Evolutionary conservation across 2,888 invertebrate genomes (phyloP), one percentile per base, ranked within the genome.

Genomic region (Cantharis rustica): DNA sequence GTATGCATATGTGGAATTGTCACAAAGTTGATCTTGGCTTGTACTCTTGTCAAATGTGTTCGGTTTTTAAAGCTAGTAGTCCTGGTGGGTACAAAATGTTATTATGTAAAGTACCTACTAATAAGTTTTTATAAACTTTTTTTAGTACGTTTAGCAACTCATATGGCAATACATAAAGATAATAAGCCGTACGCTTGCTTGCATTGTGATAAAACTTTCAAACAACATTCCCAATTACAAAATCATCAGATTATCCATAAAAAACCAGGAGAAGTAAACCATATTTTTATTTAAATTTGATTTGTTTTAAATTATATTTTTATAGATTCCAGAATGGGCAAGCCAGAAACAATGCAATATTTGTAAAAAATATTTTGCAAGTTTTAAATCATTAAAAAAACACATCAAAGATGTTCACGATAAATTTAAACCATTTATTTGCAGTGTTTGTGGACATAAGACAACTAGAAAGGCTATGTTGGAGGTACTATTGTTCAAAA

Each of bases 391-490:
- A 73, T 86, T 94, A 9, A 93, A 93, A 74, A 92, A 92, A 84
- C 94, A 94, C 81, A 90, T 93, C 61, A 92, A 93, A 84, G 90
- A 91, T 0, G 94, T 95, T 0, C 95, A 95, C 85, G 92, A 93
- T 79, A 93, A 94, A 85, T 89, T 93, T 68, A 93, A 93, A 81
- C 94, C 93, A 0, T 95, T 93, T 81, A 92, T 92, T 31, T 95
- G 95, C 84, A 92, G 91, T 82, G 92, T 93, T 72, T 95, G 95
- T 85, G 93, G 93, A 10, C 93, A 94, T 84, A 91, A 93, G 80
- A 92, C 93, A 20, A 91, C 94, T 0, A 89, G 94, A 66, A 94
- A 94, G 83, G 91, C 93, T 3, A 93, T 93, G 90, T 85, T 94
- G 73, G 90, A 90, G 82, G 91, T 90, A 85, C 47, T 47, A 47